phyloP scores from a whole-genome alignment of 2,888 invertebrate genomes.

The Drosophila stalkeri region DNA sequence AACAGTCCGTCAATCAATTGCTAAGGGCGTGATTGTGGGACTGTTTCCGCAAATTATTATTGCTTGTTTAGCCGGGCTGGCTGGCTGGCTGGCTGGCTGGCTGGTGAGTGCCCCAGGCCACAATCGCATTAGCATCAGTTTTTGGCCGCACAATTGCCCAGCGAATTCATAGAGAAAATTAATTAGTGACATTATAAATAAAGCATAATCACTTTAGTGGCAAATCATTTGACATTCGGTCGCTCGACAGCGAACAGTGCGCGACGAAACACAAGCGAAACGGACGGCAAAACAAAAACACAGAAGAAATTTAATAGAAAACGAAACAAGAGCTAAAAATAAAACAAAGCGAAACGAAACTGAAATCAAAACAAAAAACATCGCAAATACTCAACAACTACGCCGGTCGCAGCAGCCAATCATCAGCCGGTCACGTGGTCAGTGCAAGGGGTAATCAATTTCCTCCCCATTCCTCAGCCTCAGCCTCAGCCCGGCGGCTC shows the following conservation, averaged over 20 bases:
- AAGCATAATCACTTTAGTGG: slow-evolving; percentile 69
- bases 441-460: slow-evolving; percentile 13
- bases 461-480: background rate
- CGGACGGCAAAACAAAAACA: slow-evolving; percentile 1
- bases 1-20: slow-evolving; percentile 51
- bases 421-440: slow-evolving; percentile 69
- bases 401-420: slow-evolving; percentile 56
- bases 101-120: slow-evolving; percentile 23
- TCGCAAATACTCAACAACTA: slow-evolving; percentile 25
- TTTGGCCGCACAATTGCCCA: slow-evolving; percentile 47
- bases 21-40: slow-evolving; percentile 63
- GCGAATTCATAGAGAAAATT: slow-evolving; percentile 62
- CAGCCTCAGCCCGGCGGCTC: background rate
- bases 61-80: slow-evolving; percentile 41
- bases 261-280: slow-evolving; percentile 34
- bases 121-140: slow-evolving; percentile 72
- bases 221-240: slow-evolving; percentile 77
- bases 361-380: slow-evolving; percentile 44
- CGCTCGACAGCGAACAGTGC: slow-evolving; percentile 45
- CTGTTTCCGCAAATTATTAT: slow-evolving; percentile 76
- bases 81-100: background rate
- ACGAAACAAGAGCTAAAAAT: slow-evolving; percentile 11
- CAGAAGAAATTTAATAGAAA: slow-evolving; percentile 11
- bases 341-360: slow-evolving; percentile 22
- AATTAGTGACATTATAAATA: slow-evolving; percentile 76